These are phyloP conservation scores for Thereva unica DNA, from an alignment of 2,888 invertebrate genomes.

Conservation along the genomic window DNA sequence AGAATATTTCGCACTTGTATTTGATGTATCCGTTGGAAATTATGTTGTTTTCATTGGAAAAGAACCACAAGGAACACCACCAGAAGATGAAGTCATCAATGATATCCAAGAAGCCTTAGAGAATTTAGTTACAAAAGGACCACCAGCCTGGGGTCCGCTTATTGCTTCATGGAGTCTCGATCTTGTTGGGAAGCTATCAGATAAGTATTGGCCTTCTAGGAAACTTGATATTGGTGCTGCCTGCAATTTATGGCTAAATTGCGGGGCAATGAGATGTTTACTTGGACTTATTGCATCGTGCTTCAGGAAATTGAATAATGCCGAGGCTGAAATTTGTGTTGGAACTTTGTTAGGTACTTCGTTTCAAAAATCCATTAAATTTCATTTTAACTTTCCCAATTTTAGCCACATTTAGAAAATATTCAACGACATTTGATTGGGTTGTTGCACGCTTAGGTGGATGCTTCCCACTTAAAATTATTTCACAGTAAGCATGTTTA, in stretches of 20 bases:
- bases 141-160: constrained; percentile 76
- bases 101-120: constrained; percentile 72
- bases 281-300: constrained; percentile 90
- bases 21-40: constrained; percentile 78
- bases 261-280: constrained; percentile 74
- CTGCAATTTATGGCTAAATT: constrained; percentile 63
- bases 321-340: constrained; percentile 84
- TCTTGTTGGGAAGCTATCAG: constrained; percentile 74
- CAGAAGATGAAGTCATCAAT: constrained; percentile 62
- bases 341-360: constrained; percentile 72
- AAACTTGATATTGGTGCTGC: constrained; percentile 59
- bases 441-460: constrained; percentile 84
- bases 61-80: constrained; percentile 50
- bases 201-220: constrained; percentile 66
- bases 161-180: constrained; percentile 82
- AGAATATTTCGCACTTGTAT: constrained; percentile 83
- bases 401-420: constrained; percentile 66
- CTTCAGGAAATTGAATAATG: constrained; percentile 75
- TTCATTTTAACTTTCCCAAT: constrained; percentile 50
- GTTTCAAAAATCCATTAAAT: background rate
- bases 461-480: constrained; percentile 69
- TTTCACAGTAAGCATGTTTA: constrained; percentile 49
- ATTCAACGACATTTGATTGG: constrained; percentile 85
- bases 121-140: constrained; percentile 68
- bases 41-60: constrained; percentile 62